A percentile compares a stretch with the other conserved stretches of the same genome.
Conservation (phyloP, 2,888 invertebrate species). For the Pseudolycoriella hygida region DNA sequence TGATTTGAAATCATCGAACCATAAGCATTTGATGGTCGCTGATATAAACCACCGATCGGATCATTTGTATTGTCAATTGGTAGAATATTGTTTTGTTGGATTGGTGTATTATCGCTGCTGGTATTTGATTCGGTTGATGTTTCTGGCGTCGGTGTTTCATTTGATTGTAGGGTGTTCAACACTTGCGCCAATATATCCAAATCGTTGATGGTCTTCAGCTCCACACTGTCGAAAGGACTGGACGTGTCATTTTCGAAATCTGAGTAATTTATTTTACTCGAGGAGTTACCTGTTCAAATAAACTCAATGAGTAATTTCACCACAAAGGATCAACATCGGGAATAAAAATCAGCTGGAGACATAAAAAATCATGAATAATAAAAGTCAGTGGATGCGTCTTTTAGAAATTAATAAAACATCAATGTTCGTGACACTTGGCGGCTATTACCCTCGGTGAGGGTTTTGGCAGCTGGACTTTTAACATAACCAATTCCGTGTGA, state of each 20-base stretch:
- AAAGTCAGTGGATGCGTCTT: no score
- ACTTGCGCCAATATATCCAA: slow-evolving; percentile 80
- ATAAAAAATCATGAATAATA: no score
- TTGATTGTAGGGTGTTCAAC: slow-evolving; percentile 23
- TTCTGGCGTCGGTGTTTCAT: neutral
- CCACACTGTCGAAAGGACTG: slow-evolving; percentile 86
- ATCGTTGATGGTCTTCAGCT: slow-evolving; percentile 81
- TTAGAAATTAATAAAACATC: no score
- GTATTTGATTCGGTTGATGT: neutral
- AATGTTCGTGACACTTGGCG: no score
- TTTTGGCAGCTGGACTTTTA: no score
- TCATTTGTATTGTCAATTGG: neutral
- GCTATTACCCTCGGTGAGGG: no score
- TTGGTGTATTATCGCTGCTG: neutral
- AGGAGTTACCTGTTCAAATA: slow-evolving; percentile 7
- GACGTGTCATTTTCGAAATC: slow-evolving; percentile 87
- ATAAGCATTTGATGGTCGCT: neutral
- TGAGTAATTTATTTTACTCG: slow-evolving; percentile 34
- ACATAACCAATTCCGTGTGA: no score
- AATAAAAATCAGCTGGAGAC: no score
- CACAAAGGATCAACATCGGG: no score
- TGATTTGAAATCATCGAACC: slow-evolving; percentile 4
- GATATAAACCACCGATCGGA: neutral
- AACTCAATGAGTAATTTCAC: no score
- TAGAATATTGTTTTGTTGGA: neutral